phyloP scores from a whole-genome alignment of 2,797 vertebrate species.

The Lacerta bilineata region DNA sequence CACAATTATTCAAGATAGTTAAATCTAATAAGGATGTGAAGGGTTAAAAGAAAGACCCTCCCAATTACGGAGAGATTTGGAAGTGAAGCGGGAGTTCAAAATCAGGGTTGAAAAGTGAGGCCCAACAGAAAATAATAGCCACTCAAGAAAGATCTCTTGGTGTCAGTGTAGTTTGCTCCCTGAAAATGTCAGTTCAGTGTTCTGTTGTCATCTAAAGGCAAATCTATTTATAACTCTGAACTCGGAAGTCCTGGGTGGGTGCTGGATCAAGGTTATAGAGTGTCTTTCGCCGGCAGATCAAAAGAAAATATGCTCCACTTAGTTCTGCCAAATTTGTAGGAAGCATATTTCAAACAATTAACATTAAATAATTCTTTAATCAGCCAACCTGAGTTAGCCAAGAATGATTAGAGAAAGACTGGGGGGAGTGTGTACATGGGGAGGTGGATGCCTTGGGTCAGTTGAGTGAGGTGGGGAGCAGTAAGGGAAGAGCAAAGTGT shows the following conservation, averaged over 20 bases:
- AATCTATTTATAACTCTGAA: constrained; percentile 18
- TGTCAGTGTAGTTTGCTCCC: neutral
- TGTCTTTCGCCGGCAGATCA: neutral
- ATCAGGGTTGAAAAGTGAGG: constrained; percentile 25
- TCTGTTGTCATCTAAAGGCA: constrained; percentile 20
- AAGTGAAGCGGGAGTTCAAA: constrained; percentile 12
- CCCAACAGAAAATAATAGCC: constrained; percentile 26
- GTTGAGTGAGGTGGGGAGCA: neutral
- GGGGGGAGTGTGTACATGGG: neutral
- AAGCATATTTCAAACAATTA: neutral
- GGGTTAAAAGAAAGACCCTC: neutral
- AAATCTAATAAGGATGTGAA: constrained; percentile 4
- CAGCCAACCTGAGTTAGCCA: neutral
- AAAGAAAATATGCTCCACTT: neutral
- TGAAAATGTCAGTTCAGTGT: constrained; percentile 9
- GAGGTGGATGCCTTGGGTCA: neutral
- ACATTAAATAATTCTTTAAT: neutral
- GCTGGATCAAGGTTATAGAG: neutral
- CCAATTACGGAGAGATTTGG: neutral
- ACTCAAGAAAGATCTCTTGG: constrained; percentile 9
- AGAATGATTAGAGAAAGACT: neutral
- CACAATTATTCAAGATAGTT: constrained; percentile 30
- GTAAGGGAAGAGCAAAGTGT: neutral
- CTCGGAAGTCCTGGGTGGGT: neutral
- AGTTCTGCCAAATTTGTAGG: neutral